Evolutionary conservation across 2,888 invertebrate genomes (phyloP), one percentile per base, ranked within the genome.

Genomic region (Litoditis marina): DNA sequence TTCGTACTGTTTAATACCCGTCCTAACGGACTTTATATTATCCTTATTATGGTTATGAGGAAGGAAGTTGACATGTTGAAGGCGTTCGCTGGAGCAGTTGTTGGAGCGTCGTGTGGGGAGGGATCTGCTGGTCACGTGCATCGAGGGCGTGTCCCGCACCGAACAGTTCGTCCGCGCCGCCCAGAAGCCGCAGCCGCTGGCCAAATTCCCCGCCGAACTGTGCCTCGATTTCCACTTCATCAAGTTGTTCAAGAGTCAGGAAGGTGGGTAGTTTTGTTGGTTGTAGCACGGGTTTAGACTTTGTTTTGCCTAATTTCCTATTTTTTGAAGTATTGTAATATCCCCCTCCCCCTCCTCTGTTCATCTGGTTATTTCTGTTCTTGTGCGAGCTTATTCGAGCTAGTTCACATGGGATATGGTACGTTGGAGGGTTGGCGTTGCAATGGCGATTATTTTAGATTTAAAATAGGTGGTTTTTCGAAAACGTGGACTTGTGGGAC

Each of bases 221-320:
- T 86, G 94, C 59, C 87, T 98, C 46, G 96, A 98, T 84, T 92
- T 91, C 83, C 92, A 94, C 85, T 98, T 95, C 86, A 94, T 94
- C 80, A 89, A 89, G 81, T 86, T 95, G 30, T 92, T 92, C 83
- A 95, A 83, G 80, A 56, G 63, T 11, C 55, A 71, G 13, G 81
- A 81, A 69, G 73, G 79, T 73, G 22, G 16, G 54, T 34, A n/a
- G 16, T 34, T 16, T 47, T 25, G 6, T 4, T 39, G 5, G 7
- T 7, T 28, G 13, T 36, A n/a, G n/a, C n/a, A n/a, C n/a, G n/a
- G n/a, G 19, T n/a, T 34, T 28, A 22, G 44, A 11, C 11, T 42
- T 7, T n/a, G n/a, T n/a, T n/a, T n/a, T n/a, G n/a, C n/a, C n/a
- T n/a, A n/a, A n/a, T n/a, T n/a, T n/a, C n/a, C n/a, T n/a, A n/a